phyloP scores from a whole-genome alignment of 1,140 invertebrate species.

The Goniozus legneri region DNA sequence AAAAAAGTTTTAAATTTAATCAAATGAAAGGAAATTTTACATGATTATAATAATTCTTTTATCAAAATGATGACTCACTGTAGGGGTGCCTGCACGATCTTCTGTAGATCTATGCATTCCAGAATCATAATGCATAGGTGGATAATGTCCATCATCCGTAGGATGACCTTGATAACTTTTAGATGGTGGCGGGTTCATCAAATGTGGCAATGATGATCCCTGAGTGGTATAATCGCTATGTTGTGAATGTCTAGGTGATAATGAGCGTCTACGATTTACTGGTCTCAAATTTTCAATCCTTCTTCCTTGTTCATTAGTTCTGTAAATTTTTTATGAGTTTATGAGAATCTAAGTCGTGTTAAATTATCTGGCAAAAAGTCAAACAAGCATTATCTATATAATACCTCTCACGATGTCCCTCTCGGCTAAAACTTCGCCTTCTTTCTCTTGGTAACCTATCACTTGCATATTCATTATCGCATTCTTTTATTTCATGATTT shows the following conservation, averaged over 20 bases:
- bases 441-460: constrained; percentile 44
- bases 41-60: constrained; percentile 1
- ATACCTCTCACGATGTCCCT: constrained; percentile 47
- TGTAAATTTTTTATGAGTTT: constrained; percentile 17
- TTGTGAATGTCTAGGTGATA: constrained; percentile 44
- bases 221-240: constrained; percentile 38
- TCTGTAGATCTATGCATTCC: constrained; percentile 52
- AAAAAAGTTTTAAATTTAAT: constrained; percentile 1
- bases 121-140: constrained; percentile 48
- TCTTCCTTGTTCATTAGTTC: constrained; percentile 38
- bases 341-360: constrained; percentile 3
- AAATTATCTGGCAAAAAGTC: background rate
- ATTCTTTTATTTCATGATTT: constrained; percentile 35
- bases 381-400: background rate
- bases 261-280: constrained; percentile 39
- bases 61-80: constrained; percentile 53
- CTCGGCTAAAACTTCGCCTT: constrained; percentile 46
- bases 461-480: constrained; percentile 34
- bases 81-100: constrained; percentile 68
- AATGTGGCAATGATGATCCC: constrained; percentile 26
- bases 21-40: background rate
- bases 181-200: constrained; percentile 37
- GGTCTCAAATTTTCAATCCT: constrained; percentile 43
- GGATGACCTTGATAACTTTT: constrained; percentile 40
- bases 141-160: constrained; percentile 41